phyloP scores from a whole-genome alignment of 2,888 invertebrate genomes.

The Amphipoea lucens region DNA sequence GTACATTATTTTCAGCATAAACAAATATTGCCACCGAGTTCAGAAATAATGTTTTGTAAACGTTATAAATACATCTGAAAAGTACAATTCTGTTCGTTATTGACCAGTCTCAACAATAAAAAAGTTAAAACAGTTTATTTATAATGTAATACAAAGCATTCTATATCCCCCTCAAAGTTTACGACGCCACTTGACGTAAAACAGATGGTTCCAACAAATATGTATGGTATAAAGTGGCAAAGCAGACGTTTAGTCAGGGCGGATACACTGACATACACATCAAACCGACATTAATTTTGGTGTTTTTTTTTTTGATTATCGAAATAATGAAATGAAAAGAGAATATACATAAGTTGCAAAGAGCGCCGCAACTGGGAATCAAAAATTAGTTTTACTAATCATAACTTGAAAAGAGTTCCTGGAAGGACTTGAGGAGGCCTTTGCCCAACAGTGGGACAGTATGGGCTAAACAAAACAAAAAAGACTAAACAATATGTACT shows the following conservation, averaged over 20 bases:
- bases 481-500: too few species aligned
- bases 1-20: neutral
- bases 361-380: neutral
- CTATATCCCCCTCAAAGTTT: slow-evolving; percentile 79
- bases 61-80: neutral
- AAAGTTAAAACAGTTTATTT: slow-evolving; percentile 67
- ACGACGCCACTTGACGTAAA: slow-evolving; percentile 81
- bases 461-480: too few species aligned
- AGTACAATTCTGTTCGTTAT: neutral
- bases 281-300: slow-evolving; percentile 25
- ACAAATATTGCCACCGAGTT: neutral
- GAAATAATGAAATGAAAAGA: neutral
- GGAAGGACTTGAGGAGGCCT: too few species aligned
- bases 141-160: slow-evolving; percentile 76
- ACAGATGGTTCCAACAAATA: slow-evolving; percentile 85
- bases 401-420: too few species aligned
- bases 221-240: slow-evolving; percentile 71
- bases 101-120: slow-evolving; percentile 54
- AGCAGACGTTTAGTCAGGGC: slow-evolving; percentile 59
- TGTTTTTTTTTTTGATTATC: neutral
- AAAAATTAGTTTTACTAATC: neutral
- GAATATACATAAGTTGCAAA: neutral
- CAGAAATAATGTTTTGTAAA: neutral
- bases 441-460: too few species aligned
- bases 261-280: slow-evolving; percentile 40